Evolutionary conservation across 2,113 vertebrate species (phyloP).

Genomic region (Siniperca knerii): DNA sequence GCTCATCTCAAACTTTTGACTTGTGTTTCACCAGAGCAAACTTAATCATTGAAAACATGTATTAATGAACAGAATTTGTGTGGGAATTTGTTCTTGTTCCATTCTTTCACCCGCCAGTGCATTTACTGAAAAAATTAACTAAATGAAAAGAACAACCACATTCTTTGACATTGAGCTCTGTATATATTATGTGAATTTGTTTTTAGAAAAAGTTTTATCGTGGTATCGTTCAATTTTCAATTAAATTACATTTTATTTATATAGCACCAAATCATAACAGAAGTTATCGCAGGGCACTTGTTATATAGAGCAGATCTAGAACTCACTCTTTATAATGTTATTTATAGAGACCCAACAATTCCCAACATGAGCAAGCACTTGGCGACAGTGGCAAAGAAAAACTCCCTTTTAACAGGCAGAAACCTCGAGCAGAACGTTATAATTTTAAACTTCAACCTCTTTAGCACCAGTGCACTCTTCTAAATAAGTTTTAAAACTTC

Average conservation of each 20-base stretch:
- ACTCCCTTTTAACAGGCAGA: too few relatives aligned
- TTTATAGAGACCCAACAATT: too few relatives aligned
- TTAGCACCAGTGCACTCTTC: neutral
- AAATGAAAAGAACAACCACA: neutral
- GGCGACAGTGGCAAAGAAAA: too few relatives aligned
- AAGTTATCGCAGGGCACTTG: too few relatives aligned
- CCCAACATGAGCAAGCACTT: too few relatives aligned
- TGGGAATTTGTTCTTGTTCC: neutral
- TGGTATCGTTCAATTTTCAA: too few relatives aligned
- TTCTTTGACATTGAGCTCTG: neutral
- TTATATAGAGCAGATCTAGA: too few relatives aligned
- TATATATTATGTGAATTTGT: neutral
- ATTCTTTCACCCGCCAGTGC: neutral
- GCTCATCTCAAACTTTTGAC: neutral
- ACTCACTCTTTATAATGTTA: too few relatives aligned
- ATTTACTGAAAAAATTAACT: neutral
- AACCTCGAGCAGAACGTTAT: too few relatives aligned
- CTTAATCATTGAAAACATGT: neutral
- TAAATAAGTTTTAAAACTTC: conserved; percentile 7
- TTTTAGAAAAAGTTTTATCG: neutral
- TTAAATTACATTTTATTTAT: too few relatives aligned
- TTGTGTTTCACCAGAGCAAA: neutral
- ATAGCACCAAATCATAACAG: too few relatives aligned
- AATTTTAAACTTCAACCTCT: neutral
- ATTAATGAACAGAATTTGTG: neutral